Evolutionary conservation across 2,797 vertebrate genomes (phyloP).

Genomic region (Australoheros facetus): DNA sequence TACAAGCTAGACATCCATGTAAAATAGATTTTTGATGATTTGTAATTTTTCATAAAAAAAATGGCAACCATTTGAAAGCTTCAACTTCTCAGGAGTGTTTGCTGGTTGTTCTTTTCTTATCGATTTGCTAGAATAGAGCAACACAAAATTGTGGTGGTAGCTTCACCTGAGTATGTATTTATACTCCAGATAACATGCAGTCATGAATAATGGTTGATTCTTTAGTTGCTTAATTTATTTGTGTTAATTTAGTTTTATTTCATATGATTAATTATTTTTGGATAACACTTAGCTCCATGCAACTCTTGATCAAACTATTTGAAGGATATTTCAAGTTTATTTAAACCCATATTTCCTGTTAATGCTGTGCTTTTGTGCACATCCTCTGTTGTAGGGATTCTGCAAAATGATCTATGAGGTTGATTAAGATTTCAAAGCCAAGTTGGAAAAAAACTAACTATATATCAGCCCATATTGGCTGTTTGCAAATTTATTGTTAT

Average conservation of each 20-base stretch:
- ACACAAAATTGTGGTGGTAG: background rate
- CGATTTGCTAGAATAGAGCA: background rate
- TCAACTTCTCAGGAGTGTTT: background rate
- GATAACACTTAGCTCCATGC: background rate
- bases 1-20: background rate
- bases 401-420: background rate
- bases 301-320: background rate
- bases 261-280: background rate
- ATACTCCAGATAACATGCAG: rapidly evolving
- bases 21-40: background rate
- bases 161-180: background rate
- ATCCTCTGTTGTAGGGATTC: background rate
- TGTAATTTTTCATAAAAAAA: background rate
- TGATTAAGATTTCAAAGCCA: no score
- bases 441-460: no score
- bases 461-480: no score
- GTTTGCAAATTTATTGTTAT: background rate
- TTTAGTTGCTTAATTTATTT: background rate
- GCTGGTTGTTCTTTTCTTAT: background rate
- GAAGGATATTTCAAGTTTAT: background rate
- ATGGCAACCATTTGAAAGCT: background rate
- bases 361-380: background rate
- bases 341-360: background rate
- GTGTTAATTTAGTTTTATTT: background rate
- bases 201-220: background rate